Evolutionary conservation across 2,888 invertebrate genomes (phyloP).

Genomic region (Mimachlamys varia): DNA sequence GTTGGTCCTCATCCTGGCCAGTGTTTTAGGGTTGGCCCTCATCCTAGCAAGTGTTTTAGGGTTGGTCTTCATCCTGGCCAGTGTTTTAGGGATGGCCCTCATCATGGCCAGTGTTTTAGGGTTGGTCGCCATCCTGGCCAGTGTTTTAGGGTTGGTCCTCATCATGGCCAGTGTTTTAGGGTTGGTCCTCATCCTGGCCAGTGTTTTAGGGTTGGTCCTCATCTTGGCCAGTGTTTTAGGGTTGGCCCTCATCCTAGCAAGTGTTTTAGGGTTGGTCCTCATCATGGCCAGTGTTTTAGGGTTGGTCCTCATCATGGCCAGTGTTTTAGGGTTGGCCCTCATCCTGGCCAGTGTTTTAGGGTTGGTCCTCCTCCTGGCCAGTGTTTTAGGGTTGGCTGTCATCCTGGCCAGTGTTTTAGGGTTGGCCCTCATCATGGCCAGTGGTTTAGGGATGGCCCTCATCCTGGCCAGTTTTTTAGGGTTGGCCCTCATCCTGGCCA

Average conservation of each 20-base stretch:
- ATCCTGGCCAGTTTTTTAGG: neutral
- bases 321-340: neutral
- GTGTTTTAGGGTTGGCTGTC: neutral
- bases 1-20: neutral
- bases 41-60: neutral
- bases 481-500: neutral
- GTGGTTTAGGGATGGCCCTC: neutral
- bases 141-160: neutral
- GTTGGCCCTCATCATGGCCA: neutral
- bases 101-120: neutral
- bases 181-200: neutral
- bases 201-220: neutral
- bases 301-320: neutral
- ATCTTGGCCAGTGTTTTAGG: neutral
- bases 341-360: neutral
- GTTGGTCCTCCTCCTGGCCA: neutral
- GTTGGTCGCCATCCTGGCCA: neutral
- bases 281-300: neutral
- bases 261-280: neutral
- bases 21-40: neutral
- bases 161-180: neutral
- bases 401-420: neutral
- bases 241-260: neutral
- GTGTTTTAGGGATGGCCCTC: neutral
- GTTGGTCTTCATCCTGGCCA: neutral